Conservation (phyloP, 2,797 vertebrate species). For the Phoebastria nigripes region DNA sequence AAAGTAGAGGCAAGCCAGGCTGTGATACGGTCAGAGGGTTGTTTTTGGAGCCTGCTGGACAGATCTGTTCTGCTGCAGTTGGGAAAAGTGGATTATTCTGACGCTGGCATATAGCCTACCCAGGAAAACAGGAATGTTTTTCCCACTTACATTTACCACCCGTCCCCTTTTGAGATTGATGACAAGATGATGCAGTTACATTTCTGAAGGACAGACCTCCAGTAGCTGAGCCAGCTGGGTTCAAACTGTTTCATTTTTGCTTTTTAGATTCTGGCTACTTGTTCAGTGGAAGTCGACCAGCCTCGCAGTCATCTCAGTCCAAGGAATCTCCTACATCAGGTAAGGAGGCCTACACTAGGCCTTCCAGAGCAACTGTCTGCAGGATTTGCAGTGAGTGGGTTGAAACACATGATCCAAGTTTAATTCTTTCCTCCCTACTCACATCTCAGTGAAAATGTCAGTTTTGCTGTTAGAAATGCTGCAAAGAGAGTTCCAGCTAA, state of each 20-base stretch:
- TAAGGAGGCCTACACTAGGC: conserved; percentile 30
- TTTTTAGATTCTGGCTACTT: conserved; percentile 90
- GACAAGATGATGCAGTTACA: not conserved
- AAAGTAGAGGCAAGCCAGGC: not conserved
- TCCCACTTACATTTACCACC: not conserved
- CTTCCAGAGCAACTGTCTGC: not conserved
- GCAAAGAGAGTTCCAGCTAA: not conserved
- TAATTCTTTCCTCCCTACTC: not conserved
- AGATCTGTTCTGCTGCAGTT: not conserved
- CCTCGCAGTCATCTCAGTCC: conserved; percentile 74
- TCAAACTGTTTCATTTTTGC: not conserved
- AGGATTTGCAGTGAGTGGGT: not conserved
- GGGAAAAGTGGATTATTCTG: not conserved
- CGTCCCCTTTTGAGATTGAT: not conserved
- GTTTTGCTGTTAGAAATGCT: not conserved
- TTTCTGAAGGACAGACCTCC: not conserved
- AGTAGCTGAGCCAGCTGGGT: not conserved
- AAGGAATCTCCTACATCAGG: conserved; percentile 87
- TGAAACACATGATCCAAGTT: not conserved
- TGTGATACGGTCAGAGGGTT: not conserved
- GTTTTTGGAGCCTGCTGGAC: not conserved
- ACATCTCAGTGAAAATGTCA: not conserved
- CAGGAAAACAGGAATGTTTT: not conserved
- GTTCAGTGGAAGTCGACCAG: conserved; percentile 91
- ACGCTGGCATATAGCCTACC: not conserved